Evolutionary conservation across 2,888 invertebrate species (phyloP), one percentile per base, ranked within the genome.

Genomic region (Oscheius myriophilus): DNA sequence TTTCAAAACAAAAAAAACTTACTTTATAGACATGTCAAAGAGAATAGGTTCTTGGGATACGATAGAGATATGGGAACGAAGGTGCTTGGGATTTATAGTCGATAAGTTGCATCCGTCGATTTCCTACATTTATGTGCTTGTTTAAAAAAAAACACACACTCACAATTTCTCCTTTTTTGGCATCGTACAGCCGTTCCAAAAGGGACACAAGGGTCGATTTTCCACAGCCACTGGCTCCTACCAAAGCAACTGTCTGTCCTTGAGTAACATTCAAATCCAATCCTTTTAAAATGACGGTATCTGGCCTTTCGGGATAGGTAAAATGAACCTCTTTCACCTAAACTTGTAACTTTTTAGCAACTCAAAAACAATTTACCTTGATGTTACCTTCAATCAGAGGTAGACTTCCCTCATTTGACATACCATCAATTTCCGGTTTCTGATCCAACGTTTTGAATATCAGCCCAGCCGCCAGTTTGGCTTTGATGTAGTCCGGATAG

Each of bases 181-280:
- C 91, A 86, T 93, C 93, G 86, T 95, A 95, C 87, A 93, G 94
- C 69, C 94, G 89, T 87, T 93, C 91, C 0, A 94, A 87, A 6
- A 88, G 80, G 33, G 83, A 84, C 14, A 39, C 26, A 4, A 54
- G 88, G 83, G 88, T 87, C 16, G 83, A 84, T 76, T 88, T 88
- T n/a, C 88, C 88, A 6, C 87, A 87, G 9, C 88, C 88, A 70
- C 85, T 85, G 0, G 87, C 86, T 0, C 88, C 88, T 12, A 88
- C 88, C 49, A 88, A 78, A 12, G 88, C 87, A 45, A 87, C 81
- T 6, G 87, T 83, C 42, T 63, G 39, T 14, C 63, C 63, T 7
- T 63, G 23, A 12, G 46, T 25, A 1, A 70, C 62, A 33, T 57
- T 11, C 6, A 72, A n/a, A 43, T 73, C 66, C 1, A 75, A 26